Conservation (phyloP, 1,140 invertebrate genomes). For the Bacillus rossius region DNA sequence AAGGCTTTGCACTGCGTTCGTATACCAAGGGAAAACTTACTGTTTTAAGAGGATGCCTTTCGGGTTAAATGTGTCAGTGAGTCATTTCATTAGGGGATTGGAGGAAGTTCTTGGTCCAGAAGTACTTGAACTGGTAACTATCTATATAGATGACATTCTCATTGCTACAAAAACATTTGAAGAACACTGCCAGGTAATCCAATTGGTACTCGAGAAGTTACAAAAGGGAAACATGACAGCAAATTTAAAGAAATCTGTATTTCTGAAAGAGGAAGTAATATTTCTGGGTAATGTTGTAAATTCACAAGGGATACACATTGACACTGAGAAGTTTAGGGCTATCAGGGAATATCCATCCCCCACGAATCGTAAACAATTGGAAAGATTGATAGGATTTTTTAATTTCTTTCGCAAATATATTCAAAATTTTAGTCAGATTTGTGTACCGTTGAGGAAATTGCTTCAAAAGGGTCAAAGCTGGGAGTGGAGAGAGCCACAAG, state of each 20-base stretch:
- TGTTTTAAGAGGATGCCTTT: constrained; percentile 33
- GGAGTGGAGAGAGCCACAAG: too few relatives aligned
- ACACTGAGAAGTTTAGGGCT: constrained; percentile 29
- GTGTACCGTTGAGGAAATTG: too few relatives aligned
- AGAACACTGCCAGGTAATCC: constrained; percentile 21
- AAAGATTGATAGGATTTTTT: constrained; percentile 33
- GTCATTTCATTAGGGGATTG: not conserved
- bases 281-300: constrained; percentile 25
- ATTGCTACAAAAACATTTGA: constrained; percentile 20
- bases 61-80: constrained; percentile 25
- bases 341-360: constrained; percentile 31
- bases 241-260: constrained; percentile 20
- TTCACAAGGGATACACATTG: constrained; percentile 27
- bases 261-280: constrained; percentile 15
- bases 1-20: constrained; percentile 33
- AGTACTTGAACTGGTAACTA: constrained; percentile 14
- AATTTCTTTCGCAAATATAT: constrained; percentile 31
- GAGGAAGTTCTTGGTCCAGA: constrained; percentile 3
- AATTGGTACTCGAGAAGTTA: constrained; percentile 18
- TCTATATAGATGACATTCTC: constrained; percentile 30
- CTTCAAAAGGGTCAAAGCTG: too few relatives aligned
- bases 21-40: constrained; percentile 29
- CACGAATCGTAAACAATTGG: constrained; percentile 30
- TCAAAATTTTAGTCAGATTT: too few relatives aligned
- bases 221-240: constrained; percentile 22